These are phyloP conservation scores for Ophion ellenae DNA, from an alignment of 2,888 invertebrate species.

Conservation along the genomic window DNA sequence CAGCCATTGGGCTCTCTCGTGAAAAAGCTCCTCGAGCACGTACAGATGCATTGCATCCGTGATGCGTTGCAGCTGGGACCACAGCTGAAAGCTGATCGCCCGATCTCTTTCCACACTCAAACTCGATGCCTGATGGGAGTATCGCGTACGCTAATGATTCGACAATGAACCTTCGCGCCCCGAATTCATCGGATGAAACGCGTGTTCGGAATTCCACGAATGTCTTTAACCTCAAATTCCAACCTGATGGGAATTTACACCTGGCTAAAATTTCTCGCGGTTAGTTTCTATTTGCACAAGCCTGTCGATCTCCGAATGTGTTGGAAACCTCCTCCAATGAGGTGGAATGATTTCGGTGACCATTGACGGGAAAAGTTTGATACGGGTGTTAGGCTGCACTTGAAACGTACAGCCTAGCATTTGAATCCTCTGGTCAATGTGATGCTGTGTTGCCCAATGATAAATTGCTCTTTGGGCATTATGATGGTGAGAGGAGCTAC, in stretches of 20 bases:
- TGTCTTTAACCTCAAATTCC: not conserved
- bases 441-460: no score
- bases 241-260: not conserved
- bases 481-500: no score
- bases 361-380: not conserved
- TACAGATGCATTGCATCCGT: not conserved
- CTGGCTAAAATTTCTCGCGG: not conserved
- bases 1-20: not conserved
- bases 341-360: not conserved
- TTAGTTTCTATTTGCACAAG: not conserved
- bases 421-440: no score
- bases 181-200: not conserved
- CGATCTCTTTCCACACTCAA: not conserved
- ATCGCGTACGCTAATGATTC: not conserved
- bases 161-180: no score
- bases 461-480: no score
- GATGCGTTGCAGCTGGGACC: constrained; percentile 7
- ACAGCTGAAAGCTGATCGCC: not conserved
- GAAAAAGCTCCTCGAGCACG: constrained; percentile 1
- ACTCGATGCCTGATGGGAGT: not conserved
- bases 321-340: not conserved
- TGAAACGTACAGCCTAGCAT: no score
- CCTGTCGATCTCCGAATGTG: not conserved
- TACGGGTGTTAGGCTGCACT: no score
- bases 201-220: not conserved